Conservation (phyloP, 1,140 invertebrate species). For the Drosophila lini region DNA sequence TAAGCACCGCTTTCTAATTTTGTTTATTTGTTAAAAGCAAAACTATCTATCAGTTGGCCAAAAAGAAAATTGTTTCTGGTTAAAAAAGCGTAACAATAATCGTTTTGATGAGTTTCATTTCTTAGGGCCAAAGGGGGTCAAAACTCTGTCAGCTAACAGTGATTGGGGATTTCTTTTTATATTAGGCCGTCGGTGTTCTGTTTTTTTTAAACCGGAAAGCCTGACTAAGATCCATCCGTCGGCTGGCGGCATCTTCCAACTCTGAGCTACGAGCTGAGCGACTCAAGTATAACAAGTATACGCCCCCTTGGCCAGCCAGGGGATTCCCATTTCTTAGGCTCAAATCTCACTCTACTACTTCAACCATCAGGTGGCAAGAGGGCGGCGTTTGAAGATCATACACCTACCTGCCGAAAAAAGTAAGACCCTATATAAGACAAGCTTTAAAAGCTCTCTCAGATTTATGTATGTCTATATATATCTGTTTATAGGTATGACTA, state of each 20-base stretch:
- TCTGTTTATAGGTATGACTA: conserved; percentile 16
- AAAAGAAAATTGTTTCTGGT: not conserved
- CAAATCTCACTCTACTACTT: not conserved
- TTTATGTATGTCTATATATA: conserved; percentile 1
- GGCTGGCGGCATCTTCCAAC: conserved; percentile 1
- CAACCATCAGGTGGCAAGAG: not conserved
- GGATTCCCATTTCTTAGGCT: conserved; percentile 27
- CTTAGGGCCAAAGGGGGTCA: not conserved
- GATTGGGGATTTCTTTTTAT: not conserved
- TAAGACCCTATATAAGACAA: conserved; percentile 22
- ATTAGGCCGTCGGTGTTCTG: not conserved
- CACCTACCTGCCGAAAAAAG: conserved; percentile 7
- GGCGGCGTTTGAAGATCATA: conserved; percentile 29
- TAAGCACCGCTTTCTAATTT: not conserved
- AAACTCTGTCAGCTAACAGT: conserved; percentile 4
- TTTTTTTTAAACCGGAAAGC: not conserved
- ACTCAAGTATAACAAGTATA: conserved; percentile 8
- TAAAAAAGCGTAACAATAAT: conserved; percentile 1
- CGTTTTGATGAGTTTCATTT: conserved; percentile 10
- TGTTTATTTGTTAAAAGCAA: conserved; percentile 29
- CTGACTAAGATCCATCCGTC: not conserved
- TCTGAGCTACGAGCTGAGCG: not conserved
- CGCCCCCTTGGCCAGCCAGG: conserved; percentile 23
- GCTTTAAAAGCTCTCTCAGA: conserved; percentile 9
- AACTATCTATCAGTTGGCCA: not conserved